Conservation (phyloP, 2,113 vertebrate species). For the Pseudois nayaur region DNA sequence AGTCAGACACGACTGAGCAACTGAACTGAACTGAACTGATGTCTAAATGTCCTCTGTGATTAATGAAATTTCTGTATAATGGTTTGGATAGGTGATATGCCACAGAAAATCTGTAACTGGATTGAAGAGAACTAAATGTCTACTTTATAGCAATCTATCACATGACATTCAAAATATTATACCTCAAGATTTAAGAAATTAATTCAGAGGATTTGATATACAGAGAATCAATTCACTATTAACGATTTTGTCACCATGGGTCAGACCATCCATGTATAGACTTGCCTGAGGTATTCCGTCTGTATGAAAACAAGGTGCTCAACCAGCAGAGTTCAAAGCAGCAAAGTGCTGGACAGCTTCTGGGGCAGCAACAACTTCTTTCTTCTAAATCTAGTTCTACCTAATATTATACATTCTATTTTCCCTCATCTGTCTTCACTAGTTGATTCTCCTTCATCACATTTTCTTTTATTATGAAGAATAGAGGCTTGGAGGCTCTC, state of each 20-base stretch:
- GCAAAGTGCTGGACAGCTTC: neutral
- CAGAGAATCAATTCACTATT: neutral
- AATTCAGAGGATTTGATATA: neutral
- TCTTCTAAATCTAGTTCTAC: neutral
- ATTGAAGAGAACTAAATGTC: neutral
- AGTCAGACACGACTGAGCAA: no score
- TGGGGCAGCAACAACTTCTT: neutral
- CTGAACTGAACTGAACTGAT: no score
- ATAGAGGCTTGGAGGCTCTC: neutral
- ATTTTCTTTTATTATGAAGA: neutral
- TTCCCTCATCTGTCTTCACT: neutral
- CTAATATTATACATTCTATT: neutral
- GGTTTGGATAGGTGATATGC: neutral
- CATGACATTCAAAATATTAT: neutral
- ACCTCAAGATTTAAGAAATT: neutral
- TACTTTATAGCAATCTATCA: neutral
- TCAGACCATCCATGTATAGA: neutral
- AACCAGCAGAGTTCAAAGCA: neutral
- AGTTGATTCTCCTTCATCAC: neutral
- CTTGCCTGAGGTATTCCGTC: neutral
- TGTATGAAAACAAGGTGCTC: neutral
- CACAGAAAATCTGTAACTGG: neutral
- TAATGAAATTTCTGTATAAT: neutral
- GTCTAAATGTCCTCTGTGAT: neutral
- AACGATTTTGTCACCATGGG: neutral